Base-by-base conservation (phyloP, 2,888 invertebrate genomes). In the Myopa testacea region DNA sequence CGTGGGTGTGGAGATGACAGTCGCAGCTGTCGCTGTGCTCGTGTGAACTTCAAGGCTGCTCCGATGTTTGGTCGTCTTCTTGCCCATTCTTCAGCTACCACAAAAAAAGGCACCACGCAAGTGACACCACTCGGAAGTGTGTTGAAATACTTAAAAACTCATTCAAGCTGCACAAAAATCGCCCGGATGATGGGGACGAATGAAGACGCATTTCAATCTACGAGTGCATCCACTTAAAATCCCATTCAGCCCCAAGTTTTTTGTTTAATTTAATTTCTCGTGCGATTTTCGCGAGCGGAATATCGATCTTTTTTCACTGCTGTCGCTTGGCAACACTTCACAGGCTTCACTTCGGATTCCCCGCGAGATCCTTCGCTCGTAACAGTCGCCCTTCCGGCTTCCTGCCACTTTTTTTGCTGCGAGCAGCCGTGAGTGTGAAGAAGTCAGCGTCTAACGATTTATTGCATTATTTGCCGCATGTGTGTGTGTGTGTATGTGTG, bases 391-490 rank as follows among this genome's bases (percentile, higher is more conserved):
- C 38, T n/a, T 71, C 71, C 71, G 58, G 37, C 34, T 52, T 34
- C 52, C 34, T 71, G 8, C 4, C 50, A 38, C 40, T 38, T 16
- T 34, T 62, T 19, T 45, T 19, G 45, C 45, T 19, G 45, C 45
- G 7, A 45, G 6, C 45, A 6, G 6, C 10, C 45, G 45, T 45
- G 67, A 67, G 67, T 75, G 75, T 75, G 75, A 75, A 78, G 65
- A 75, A 78, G 78, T 75, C 75, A 62, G 26, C 75, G 75, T 78
- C 71, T 78, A 65, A 75, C 70, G 78, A 78, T 78, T 78, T 78
- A 78, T 78, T 75, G 78, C 78, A 70, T 75, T 75, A 78, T 75
- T 75, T 75, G 78, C 70, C 78, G 71, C 75, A 55, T 78, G 78
- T 75, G 60, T 38, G 68, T 19, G 52, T 52, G 52, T 65, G 34